Conservation (phyloP, 2,888 invertebrate genomes). For the Phlogophora meticulosa region DNA sequence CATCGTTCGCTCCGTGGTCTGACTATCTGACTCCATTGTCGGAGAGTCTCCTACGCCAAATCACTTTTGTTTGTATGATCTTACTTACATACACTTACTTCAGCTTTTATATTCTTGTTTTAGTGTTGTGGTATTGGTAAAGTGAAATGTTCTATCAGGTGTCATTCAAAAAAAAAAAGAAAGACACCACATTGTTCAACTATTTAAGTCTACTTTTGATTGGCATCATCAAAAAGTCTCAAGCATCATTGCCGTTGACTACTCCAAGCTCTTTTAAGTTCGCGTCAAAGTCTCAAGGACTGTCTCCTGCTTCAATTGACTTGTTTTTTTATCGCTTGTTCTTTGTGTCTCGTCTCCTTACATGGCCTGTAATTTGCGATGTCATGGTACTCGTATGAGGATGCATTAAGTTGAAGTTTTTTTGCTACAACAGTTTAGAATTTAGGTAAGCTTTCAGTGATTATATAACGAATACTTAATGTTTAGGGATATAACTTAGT, state of each 20-base stretch:
- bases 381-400: neutral
- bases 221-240: slow-evolving; percentile 32
- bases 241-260: slow-evolving; percentile 19
- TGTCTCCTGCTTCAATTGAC: slow-evolving; percentile 28
- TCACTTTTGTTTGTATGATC: neutral
- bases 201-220: slow-evolving; percentile 26
- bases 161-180: too few relatives aligned
- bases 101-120: neutral
- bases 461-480: too few relatives aligned
- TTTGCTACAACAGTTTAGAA: too few relatives aligned
- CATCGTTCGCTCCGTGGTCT: too few relatives aligned
- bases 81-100: too few relatives aligned
- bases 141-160: neutral
- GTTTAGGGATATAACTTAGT: too few relatives aligned
- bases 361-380: slow-evolving; percentile 2
- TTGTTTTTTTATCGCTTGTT: slow-evolving; percentile 38
- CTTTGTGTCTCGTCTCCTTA: slow-evolving; percentile 37
- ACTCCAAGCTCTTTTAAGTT: slow-evolving; percentile 40
- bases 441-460: too few relatives aligned
- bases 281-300: slow-evolving; percentile 44
- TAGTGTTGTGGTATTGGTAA: neutral
- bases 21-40: too few relatives aligned
- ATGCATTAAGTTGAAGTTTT: neutral
- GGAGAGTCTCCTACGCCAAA: neutral
- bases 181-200: neutral